Evolutionary conservation across 2,797 vertebrate species (phyloP).

Genomic region (Pseudochirops cupreus): DNA sequence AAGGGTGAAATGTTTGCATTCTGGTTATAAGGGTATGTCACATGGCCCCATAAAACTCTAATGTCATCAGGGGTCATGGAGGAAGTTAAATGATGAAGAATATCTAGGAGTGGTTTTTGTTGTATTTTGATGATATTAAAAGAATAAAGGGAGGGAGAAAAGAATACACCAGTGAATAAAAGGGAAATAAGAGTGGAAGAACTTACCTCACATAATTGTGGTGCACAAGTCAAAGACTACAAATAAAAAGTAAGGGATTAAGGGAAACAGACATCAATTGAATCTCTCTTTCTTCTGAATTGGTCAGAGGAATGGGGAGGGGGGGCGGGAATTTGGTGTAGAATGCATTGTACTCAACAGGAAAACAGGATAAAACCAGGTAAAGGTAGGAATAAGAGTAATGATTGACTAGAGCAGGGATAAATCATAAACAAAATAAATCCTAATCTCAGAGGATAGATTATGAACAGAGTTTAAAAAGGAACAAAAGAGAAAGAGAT

Average conservation of each 20-base stretch:
- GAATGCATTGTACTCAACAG: background rate
- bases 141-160: background rate
- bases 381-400: background rate
- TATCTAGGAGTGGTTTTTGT: background rate
- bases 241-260: background rate
- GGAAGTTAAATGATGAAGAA: background rate
- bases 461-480: background rate
- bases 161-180: background rate
- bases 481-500: background rate
- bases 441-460: background rate
- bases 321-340: background rate
- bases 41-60: background rate
- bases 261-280: background rate
- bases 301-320: background rate
- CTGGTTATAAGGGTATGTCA: background rate
- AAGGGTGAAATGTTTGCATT: background rate
- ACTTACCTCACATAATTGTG: background rate
- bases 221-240: background rate
- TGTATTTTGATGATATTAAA: background rate
- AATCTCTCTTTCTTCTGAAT: background rate
- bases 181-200: background rate
- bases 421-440: too few relatives aligned
- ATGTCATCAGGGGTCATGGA: background rate
- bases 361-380: background rate
- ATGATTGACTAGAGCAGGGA: background rate